Evolutionary conservation across 2,797 vertebrate species (phyloP), one percentile per base, ranked within the genome.

Genomic region (Etheostoma perlongum): DNA sequence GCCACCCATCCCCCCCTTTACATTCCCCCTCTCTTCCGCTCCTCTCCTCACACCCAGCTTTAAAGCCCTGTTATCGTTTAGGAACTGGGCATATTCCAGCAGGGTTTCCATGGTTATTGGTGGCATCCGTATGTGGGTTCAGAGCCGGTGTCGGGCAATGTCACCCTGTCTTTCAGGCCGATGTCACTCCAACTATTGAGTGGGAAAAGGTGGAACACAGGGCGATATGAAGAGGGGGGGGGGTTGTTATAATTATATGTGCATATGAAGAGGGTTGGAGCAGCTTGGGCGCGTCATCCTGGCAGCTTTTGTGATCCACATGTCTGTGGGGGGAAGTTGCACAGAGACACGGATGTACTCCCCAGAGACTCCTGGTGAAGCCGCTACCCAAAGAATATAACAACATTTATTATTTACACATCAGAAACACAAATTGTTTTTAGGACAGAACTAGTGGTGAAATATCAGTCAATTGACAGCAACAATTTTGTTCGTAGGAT

Each of bases 71-170:
- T 72, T 89, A 85, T 88, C 82, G 53, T 85, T 90, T 84, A 61
- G 79, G 74, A 83, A 59, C 78, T 19, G 81, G 61, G 82, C 81
- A 78, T 90, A 82, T 83, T 87, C 70, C 81, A 25, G 63, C 79
- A 67, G 84, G 69, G 94, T 94, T 93, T 89, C 93, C 90, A 93
- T 93, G 92, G 91, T 89, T 88, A 91, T 92, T n/a, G 5, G 60
- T 78, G 88, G 90, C 76, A 92, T 93, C 87, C 30, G 73, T 79
- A 74, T 81, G 67, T 52, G 78, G 78, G 72, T 90, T 85, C 76
- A 83, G 80, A 82, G 87, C 63, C n/a, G 72, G 79, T 81, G 80
- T 90, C 74, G 76, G 82, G 74, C 61, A 62, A 72, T 82, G 89
- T 89, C 89, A 91, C 84, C 82, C 59, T 0, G 68, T 86, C 83